Conservation (phyloP, 2,113 vertebrate species). For the Antechinus stuartii region DNA sequence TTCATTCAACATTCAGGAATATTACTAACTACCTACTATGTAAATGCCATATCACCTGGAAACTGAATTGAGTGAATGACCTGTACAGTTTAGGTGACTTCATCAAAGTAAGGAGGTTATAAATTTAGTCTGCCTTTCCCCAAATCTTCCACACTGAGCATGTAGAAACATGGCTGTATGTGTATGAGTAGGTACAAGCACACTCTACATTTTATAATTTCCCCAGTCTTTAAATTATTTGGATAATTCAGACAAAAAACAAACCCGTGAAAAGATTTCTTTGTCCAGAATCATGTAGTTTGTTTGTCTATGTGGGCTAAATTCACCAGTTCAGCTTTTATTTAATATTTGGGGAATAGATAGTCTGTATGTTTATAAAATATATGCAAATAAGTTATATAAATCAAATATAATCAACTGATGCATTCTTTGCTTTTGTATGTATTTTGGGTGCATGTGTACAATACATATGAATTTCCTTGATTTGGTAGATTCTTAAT, state of each 20-base stretch:
- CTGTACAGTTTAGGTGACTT: background rate
- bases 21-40: slow-evolving; percentile 7
- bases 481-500: background rate
- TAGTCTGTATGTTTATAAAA: background rate
- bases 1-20: background rate
- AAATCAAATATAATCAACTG: background rate
- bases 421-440: background rate
- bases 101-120: background rate
- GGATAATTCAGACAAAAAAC: background rate
- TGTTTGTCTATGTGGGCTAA: background rate
- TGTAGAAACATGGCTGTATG: background rate
- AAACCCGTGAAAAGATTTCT: background rate
- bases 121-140: background rate
- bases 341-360: background rate
- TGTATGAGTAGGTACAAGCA: background rate
- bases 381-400: background rate
- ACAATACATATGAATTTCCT: background rate
- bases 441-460: background rate
- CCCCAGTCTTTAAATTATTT: background rate
- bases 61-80: slow-evolving; percentile 13
- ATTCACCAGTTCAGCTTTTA: background rate
- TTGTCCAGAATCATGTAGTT: background rate
- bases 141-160: slow-evolving; percentile 2
- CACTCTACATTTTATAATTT: background rate
- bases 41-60: background rate